phyloP scores from a whole-genome alignment of 2,113 vertebrate genomes.

The Otis tarda region DNA sequence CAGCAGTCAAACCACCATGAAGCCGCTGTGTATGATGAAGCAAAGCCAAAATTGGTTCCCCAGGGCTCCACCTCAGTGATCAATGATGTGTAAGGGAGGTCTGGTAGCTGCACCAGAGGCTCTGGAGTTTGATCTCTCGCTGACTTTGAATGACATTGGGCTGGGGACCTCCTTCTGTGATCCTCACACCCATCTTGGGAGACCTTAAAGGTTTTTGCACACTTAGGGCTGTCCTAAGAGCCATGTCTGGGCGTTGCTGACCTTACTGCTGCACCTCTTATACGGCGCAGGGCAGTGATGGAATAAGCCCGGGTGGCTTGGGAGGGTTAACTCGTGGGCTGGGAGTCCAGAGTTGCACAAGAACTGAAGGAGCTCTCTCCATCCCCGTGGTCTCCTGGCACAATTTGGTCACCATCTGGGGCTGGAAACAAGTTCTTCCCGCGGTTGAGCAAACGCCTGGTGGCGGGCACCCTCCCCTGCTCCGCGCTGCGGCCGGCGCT shows the following conservation, averaged over 20 bases:
- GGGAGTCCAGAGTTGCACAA: not conserved
- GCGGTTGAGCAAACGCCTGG: not conserved
- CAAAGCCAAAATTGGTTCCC: not conserved
- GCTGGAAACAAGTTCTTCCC: not conserved
- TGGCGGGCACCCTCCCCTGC: not conserved
- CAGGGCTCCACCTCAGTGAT: not conserved
- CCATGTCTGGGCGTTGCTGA: not conserved
- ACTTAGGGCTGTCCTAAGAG: not conserved
- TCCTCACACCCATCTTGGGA: not conserved
- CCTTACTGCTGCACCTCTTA: not conserved
- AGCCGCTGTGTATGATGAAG: not conserved
- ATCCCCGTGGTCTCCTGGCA: not conserved
- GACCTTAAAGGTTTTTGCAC: not conserved
- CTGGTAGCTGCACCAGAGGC: not conserved
- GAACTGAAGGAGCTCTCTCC: not conserved
- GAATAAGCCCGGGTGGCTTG: not conserved
- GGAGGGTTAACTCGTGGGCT: not conserved
- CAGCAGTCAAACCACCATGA: not conserved
- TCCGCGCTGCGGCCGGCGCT: rapidly evolving
- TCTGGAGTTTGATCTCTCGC: not conserved
- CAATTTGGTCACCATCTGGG: not conserved
- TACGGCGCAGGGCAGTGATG: rapidly evolving
- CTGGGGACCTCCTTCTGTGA: not conserved
- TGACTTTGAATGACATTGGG: not conserved
- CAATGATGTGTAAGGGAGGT: not conserved